A percentile compares a stretch with the other conserved stretches of the same genome.
These are phyloP conservation scores for Bucorvus abyssinicus DNA, from an alignment of 2,797 vertebrate genomes.

Conservation along the genomic window DNA sequence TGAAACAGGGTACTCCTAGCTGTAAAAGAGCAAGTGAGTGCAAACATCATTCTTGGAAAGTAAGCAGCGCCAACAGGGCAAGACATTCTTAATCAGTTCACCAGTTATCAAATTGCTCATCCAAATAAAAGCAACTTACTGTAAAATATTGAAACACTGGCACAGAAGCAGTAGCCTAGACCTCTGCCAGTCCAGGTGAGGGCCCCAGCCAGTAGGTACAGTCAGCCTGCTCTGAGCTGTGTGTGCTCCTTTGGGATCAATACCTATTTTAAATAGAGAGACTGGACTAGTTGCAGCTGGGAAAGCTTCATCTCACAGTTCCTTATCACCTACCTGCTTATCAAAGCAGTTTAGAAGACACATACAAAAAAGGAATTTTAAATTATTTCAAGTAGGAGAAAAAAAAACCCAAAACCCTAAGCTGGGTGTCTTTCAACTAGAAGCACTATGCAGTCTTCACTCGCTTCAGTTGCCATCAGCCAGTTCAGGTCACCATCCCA, in stretches of 20 bases:
- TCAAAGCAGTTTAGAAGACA: background rate
- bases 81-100: background rate
- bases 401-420: background rate
- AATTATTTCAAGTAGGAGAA: background rate
- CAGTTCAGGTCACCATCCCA: background rate
- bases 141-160: background rate
- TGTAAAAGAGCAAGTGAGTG: background rate
- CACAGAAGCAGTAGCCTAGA: background rate
- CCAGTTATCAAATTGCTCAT: background rate
- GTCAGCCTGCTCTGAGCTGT: background rate
- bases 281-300: background rate
- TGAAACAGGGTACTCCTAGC: background rate
- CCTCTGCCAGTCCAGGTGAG: background rate
- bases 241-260: background rate
- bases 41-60: background rate
- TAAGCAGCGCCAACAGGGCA: background rate
- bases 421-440: background rate
- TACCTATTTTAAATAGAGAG: background rate
- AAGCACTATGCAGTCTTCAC: background rate
- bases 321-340: background rate
- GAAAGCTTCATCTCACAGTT: background rate
- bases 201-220: background rate
- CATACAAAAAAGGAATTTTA: background rate
- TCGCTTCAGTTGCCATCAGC: background rate
- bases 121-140: background rate